Evolutionary conservation across 2,888 invertebrate species (phyloP).

Genomic region (Morpho helenor): DNA sequence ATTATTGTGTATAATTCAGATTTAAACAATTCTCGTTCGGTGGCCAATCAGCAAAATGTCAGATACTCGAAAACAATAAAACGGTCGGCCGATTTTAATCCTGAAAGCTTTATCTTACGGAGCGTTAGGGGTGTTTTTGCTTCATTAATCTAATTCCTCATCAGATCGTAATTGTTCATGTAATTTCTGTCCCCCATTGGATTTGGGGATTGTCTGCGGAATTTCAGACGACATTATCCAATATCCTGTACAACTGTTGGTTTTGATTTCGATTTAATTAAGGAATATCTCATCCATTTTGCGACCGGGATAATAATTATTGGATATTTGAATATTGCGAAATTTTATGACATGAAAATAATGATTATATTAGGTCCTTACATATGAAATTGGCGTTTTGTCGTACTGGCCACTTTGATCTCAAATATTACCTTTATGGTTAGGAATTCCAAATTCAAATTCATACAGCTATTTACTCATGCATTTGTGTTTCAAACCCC

Average conservation of each 20-base stretch:
- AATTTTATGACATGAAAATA: too few relatives aligned
- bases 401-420: too few relatives aligned
- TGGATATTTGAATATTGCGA: too few relatives aligned
- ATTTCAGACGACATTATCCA: constrained; percentile 10
- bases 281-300: background rate
- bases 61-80: constrained; percentile 62
- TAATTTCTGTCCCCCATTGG: constrained; percentile 27
- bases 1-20: background rate
- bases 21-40: constrained; percentile 2
- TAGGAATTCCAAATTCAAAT: too few relatives aligned
- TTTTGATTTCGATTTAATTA: constrained; percentile 11
- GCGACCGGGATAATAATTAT: background rate
- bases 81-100: constrained; percentile 57
- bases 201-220: constrained; percentile 10
- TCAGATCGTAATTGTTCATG: constrained; percentile 51
- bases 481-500: too few relatives aligned
- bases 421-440: too few relatives aligned
- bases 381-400: too few relatives aligned
- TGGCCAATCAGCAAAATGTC: constrained; percentile 24
- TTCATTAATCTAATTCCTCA: constrained; percentile 59
- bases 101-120: constrained; percentile 48
- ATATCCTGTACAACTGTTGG: constrained; percentile 6
- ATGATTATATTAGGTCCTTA: too few relatives aligned
- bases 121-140: constrained; percentile 58
- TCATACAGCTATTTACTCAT: too few relatives aligned